Conservation (phyloP, 2,797 vertebrate genomes). For the Amniataba percoides region DNA sequence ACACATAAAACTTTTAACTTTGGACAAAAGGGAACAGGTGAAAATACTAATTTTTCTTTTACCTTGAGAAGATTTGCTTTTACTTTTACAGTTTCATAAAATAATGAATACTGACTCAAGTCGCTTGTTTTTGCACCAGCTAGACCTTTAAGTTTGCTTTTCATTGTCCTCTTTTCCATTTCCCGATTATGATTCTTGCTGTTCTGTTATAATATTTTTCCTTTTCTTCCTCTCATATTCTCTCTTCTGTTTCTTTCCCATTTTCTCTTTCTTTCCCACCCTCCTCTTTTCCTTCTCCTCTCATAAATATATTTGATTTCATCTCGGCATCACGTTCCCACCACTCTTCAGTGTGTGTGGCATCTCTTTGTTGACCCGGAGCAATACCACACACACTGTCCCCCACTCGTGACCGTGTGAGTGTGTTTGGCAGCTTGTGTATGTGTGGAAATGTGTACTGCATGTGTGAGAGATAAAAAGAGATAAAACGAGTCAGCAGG, state of each 20-base stretch:
- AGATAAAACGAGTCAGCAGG: slow-evolving; percentile 26
- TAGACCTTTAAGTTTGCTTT: neutral
- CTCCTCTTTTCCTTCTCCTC: neutral
- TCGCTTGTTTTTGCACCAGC: neutral
- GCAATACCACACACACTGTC: slow-evolving; percentile 38
- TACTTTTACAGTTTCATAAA: neutral
- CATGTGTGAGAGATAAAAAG: neutral
- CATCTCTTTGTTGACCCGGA: slow-evolving; percentile 28
- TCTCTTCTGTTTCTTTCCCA: neutral
- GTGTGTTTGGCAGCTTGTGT: slow-evolving; percentile 1
- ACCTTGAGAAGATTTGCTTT: neutral
- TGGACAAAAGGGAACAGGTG: too few relatives aligned
- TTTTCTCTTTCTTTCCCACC: neutral
- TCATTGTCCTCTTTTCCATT: neutral
- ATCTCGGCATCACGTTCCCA: neutral
- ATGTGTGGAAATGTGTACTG: slow-evolving; percentile 5
- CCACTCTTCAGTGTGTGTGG: slow-evolving; percentile 13
- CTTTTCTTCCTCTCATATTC: slow-evolving; percentile 27
- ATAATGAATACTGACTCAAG: too few relatives aligned
- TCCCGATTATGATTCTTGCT: neutral
- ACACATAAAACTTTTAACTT: neutral
- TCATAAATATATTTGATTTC: slow-evolving; percentile 4
- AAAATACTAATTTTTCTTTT: neutral
- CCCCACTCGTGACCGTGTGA: neutral
- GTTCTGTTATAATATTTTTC: neutral